Evolutionary conservation across 2,113 vertebrate genomes (phyloP).

Genomic region (Bungarus multicinctus): DNA sequence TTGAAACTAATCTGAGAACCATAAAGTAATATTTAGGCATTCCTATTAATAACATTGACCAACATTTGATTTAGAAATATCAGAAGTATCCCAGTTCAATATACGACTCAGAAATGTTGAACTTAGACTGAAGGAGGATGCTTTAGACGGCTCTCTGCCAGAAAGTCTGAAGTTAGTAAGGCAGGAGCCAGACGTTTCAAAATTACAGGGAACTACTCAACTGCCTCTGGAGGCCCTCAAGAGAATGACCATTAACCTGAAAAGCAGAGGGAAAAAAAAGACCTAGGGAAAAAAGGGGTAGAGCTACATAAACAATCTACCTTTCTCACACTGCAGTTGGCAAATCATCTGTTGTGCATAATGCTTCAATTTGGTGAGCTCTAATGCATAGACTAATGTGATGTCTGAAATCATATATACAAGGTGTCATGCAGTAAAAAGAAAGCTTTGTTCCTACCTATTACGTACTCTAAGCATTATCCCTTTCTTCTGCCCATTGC

Average conservation of each 20-base stretch:
- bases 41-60: neutral
- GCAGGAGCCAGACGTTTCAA: neutral
- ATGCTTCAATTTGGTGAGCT: neutral
- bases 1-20: neutral
- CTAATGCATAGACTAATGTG: neutral
- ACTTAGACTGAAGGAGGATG: neutral
- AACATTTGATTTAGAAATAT: neutral
- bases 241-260: neutral
- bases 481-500: neutral
- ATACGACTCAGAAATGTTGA: neutral
- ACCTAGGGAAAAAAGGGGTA: neutral
- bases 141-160: neutral
- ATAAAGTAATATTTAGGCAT: neutral
- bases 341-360: neutral
- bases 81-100: neutral
- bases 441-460: neutral
- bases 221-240: neutral
- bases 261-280: neutral
- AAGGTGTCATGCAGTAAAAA: neutral
- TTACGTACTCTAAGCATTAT: neutral
- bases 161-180: neutral
- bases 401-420: neutral
- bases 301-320: neutral
- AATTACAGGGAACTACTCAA: neutral
- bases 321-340: neutral